A percentile compares a stretch with the other conserved stretches of the same genome.
Conservation (phyloP, 2,113 vertebrate species). For the Mesembrinibis cayennensis region DNA sequence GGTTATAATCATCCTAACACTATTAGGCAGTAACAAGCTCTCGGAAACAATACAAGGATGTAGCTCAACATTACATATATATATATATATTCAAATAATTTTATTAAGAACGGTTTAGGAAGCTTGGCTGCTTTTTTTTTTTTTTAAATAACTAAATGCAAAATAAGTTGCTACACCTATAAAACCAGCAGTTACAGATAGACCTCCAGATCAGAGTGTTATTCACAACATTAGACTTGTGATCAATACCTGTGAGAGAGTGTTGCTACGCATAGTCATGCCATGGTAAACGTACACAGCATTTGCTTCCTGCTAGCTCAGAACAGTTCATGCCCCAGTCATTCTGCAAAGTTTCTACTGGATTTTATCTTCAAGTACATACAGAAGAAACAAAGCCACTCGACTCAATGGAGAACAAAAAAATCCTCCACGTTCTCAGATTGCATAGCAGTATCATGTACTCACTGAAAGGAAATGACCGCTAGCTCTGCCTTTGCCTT, state of each 20-base stretch:
- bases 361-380: background rate
- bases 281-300: rapidly evolving
- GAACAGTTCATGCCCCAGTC: background rate
- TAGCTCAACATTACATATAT: background rate
- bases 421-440: background rate
- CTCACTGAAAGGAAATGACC: background rate
- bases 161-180: background rate
- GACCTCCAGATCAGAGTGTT: background rate
- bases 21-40: background rate
- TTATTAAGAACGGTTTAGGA: background rate
- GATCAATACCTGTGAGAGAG: background rate
- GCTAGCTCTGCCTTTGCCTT: background rate
- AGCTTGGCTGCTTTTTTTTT: background rate
- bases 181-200: background rate
- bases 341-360: background rate
- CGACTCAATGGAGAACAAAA: background rate
- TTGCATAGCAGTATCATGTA: background rate
- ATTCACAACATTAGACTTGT: background rate
- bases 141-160: background rate
- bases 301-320: background rate
- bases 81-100: background rate
- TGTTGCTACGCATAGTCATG: background rate
- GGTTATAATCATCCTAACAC: background rate
- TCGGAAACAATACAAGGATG: background rate
- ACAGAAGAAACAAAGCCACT: background rate